Percentiles rank a stretch among this genome's conserved stretches.
phyloP scores from a whole-genome alignment of 2,888 invertebrate species.

The Phanerotoma sp. region DNA sequence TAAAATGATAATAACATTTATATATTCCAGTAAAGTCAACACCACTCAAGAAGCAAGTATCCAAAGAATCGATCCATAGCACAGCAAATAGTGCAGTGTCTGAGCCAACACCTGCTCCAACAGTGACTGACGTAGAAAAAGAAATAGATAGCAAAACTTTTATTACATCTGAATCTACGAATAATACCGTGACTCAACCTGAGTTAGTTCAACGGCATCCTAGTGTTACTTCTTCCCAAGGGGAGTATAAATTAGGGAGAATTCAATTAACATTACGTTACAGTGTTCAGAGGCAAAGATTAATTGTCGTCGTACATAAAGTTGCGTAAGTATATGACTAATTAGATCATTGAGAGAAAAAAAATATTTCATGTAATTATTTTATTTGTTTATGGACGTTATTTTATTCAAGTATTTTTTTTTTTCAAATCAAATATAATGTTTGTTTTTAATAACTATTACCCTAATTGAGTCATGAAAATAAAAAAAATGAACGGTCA shows the following conservation, averaged over 20 bases:
- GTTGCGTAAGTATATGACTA: slow-evolving; percentile 70
- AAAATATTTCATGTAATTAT: too few relatives aligned
- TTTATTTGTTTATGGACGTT: slow-evolving; percentile 6
- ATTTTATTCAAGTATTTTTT: too few relatives aligned
- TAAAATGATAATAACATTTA: too few relatives aligned
- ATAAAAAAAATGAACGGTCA: too few relatives aligned
- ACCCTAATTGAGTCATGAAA: too few relatives aligned
- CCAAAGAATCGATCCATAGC: slow-evolving; percentile 51
- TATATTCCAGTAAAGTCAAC: slow-evolving; percentile 44
- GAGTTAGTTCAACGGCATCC: slow-evolving; percentile 65
- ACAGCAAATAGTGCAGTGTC: slow-evolving; percentile 41
- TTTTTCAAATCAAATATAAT: too few relatives aligned
- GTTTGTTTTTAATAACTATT: too few relatives aligned
- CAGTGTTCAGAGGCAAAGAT: slow-evolving; percentile 77
- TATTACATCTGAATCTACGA: slow-evolving; percentile 43
- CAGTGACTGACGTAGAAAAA: slow-evolving; percentile 35
- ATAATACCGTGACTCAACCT: slow-evolving; percentile 32
- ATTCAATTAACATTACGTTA: slow-evolving; percentile 85
- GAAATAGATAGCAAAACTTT: slow-evolving; percentile 47
- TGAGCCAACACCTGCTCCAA: slow-evolving; percentile 24
- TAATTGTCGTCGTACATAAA: slow-evolving; percentile 85
- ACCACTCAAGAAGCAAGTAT: slow-evolving; percentile 49
- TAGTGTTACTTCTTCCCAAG: slow-evolving; percentile 66
- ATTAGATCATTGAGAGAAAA: background rate
- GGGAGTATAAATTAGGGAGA: slow-evolving; percentile 74